phyloP scores from a whole-genome alignment of 2,797 vertebrate genomes.

The Anniella stebbinsi region DNA sequence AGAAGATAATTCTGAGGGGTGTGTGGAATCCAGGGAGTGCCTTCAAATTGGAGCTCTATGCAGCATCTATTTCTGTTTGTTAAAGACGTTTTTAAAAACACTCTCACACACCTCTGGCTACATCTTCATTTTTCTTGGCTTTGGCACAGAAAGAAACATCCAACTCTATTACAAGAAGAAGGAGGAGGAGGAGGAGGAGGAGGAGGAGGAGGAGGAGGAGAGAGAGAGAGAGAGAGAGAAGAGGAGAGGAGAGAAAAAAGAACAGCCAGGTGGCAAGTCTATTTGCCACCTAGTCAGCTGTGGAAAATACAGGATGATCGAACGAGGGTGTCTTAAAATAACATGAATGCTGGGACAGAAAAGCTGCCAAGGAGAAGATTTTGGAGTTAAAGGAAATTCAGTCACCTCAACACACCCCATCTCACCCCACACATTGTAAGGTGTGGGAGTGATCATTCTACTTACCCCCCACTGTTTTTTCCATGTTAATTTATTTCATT shows the following conservation, averaged over 20 bases:
- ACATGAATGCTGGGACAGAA: constrained; percentile 59
- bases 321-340: constrained; percentile 70
- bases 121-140: constrained; percentile 68
- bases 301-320: constrained; percentile 72
- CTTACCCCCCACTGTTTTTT: constrained; percentile 19
- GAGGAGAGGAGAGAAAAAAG: background rate
- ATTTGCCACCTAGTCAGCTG: constrained; percentile 64
- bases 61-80: constrained; percentile 60
- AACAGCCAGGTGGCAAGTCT: constrained; percentile 66
- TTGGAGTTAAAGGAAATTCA: constrained; percentile 58
- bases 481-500: background rate
- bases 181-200: background rate
- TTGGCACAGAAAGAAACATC: constrained; percentile 56
- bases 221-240: background rate
- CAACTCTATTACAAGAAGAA: constrained; percentile 44
- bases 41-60: constrained; percentile 42
- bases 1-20: constrained; percentile 42
- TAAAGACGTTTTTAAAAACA: constrained; percentile 51
- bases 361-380: constrained; percentile 55
- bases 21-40: constrained; percentile 42
- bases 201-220: background rate
- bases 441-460: background rate
- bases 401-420: constrained; percentile 46
- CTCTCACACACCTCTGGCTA: constrained; percentile 49
- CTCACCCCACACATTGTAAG: constrained; percentile 15